Evolutionary conservation across 1,140 invertebrate genomes (phyloP).

Genomic region (Trichoplusia ni): DNA sequence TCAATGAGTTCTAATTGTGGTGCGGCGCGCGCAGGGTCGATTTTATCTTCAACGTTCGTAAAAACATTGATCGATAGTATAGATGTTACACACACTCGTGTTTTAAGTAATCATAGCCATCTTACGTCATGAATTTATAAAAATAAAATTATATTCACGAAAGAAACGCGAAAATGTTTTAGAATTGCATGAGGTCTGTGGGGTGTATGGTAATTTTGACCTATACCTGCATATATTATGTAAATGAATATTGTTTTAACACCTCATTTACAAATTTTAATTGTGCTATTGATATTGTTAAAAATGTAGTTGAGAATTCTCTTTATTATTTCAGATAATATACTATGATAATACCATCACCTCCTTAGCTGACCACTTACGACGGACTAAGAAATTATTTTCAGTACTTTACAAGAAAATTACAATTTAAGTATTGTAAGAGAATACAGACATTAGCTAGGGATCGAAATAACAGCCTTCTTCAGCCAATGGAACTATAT

Average conservation of each 20-base stretch:
- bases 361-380: too few relatives aligned
- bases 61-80: slow-evolving; percentile 26
- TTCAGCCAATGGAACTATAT: too few relatives aligned
- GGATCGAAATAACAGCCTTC: too few relatives aligned
- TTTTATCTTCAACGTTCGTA: slow-evolving; percentile 32
- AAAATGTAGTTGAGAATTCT: background rate
- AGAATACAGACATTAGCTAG: too few relatives aligned
- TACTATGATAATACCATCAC: background rate
- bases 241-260: background rate
- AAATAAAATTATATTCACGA: background rate
- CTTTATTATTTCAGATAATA: background rate
- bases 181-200: too few relatives aligned
- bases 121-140: slow-evolving; percentile 6
- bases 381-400: too few relatives aligned
- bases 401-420: too few relatives aligned
- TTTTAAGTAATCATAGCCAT: slow-evolving; percentile 10
- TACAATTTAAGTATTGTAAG: too few relatives aligned
- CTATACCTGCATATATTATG: background rate
- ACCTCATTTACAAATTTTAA: background rate
- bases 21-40: slow-evolving; percentile 37
- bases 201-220: background rate
- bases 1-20: slow-evolving; percentile 45
- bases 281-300: background rate
- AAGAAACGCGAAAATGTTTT: too few relatives aligned
- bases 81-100: too few relatives aligned